phyloP scores from a whole-genome alignment of 2,888 invertebrate species.

The Volucella inflata region DNA sequence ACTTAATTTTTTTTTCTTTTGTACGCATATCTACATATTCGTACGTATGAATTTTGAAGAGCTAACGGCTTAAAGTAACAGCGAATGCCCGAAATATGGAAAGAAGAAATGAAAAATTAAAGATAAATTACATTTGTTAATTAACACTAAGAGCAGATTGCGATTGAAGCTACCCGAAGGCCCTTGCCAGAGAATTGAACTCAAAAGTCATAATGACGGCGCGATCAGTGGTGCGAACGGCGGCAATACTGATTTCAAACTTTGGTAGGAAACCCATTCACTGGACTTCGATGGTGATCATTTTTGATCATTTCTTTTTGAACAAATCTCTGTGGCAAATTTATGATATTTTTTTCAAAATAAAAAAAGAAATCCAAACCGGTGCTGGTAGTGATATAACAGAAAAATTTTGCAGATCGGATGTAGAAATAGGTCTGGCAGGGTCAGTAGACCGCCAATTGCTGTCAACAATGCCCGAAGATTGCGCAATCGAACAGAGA shows the following conservation, averaged over 20 bases:
- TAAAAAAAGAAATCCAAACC: not conserved
- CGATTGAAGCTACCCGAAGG: constrained; percentile 8
- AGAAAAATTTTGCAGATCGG: constrained; percentile 43
- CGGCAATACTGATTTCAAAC: constrained; percentile 38
- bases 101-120: constrained; percentile 33
- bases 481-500: constrained; percentile 27
- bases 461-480: constrained; percentile 31
- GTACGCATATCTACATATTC: constrained; percentile 14
- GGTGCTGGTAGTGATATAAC: constrained; percentile 38
- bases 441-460: constrained; percentile 61
- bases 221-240: constrained; percentile 27
- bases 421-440: constrained; percentile 50
- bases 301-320: not conserved
- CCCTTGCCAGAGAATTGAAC: constrained; percentile 6
- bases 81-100: constrained; percentile 51
- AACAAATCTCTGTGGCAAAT: not conserved
- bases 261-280: constrained; percentile 27
- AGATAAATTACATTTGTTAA: constrained; percentile 54
- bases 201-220: constrained; percentile 23
- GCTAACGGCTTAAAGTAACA: constrained; percentile 58
- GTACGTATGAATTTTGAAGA: constrained; percentile 24
- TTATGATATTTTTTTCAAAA: not conserved
- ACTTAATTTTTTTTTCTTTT: constrained; percentile 22
- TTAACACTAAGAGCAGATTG: constrained; percentile 49
- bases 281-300: constrained; percentile 18